phyloP scores from a whole-genome alignment of 2,113 vertebrate genomes.

The Microtus montanus region DNA sequence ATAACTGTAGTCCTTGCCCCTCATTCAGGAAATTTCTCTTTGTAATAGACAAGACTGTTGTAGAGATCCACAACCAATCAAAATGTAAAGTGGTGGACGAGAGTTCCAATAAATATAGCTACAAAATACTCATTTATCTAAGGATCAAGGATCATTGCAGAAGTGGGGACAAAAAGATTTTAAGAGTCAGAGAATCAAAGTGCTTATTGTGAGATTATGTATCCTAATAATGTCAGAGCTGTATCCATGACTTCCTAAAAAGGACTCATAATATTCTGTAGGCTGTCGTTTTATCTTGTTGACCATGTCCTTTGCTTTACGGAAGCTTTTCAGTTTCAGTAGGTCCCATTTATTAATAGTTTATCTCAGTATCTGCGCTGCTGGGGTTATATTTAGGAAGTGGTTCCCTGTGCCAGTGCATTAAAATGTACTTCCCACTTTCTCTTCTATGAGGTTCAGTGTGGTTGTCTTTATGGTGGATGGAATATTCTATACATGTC shows the following conservation, averaged over 20 bases:
- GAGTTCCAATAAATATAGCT: too few species aligned
- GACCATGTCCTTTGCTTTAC: too few species aligned
- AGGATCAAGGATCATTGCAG: neutral
- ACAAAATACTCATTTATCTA: neutral
- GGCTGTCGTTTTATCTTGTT: too few species aligned
- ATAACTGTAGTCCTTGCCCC: neutral
- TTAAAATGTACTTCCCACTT: too few species aligned
- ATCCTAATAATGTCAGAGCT: neutral
- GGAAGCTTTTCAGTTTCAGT: too few species aligned
- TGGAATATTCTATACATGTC: too few species aligned
- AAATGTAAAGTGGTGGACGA: neutral
- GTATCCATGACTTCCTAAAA: neutral
- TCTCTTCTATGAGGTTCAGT: too few species aligned
- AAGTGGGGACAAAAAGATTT: neutral
- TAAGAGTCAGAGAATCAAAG: neutral
- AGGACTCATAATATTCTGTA: neutral
- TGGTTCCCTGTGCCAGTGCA: too few species aligned
- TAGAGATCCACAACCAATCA: neutral
- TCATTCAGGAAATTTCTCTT: neutral
- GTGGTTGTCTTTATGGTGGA: too few species aligned
- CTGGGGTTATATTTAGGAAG: too few species aligned
- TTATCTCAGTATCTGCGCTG: too few species aligned
- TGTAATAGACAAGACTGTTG: neutral
- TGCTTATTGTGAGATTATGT: neutral
- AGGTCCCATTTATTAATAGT: too few species aligned